Evolutionary conservation across 2,888 invertebrate species (phyloP), one percentile per base, ranked within the genome.

Genomic region (Drosophila colorata): DNA sequence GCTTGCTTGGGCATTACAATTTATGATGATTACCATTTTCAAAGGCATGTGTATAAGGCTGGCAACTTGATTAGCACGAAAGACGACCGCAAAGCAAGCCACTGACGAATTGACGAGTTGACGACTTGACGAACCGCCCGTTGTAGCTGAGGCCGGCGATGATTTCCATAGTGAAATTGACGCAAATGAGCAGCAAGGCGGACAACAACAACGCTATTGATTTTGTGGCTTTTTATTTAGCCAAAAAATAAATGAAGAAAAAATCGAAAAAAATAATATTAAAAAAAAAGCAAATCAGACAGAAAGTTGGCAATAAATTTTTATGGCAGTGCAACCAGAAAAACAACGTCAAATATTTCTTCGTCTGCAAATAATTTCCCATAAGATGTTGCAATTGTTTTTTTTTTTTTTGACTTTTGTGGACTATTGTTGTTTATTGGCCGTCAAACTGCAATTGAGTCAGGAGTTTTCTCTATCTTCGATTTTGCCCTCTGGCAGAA

Each of bases 21-120:
- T 87, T 85, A 84, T 87, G 78, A 84, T 85, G 84, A 88, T 85
- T 88, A 86, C 74, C 40, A 69, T 72, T 70, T 76, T 49, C 41
- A 16, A 41, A 48, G 55, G 46, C 56, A 57, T 77, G 53, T 49
- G 40, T 37, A 63, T 44, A 56, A 47, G 48, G 52, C 44, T 64
- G 52, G 53, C 65, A 78, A 78, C 78, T 77, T 81, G 86, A 81
- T 81, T 85, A 78, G 67, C 81, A 63, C 60, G 23, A 69, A 72
- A 78, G 69, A 67, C 60, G 70, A 40, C 57, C 64, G 55, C 74
- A 47, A 59, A 64, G 64, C 33, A 20, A 31, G 8, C 20, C 35
- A n/a, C 58, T 59, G 48, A 5, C n/a, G 55, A 51, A 51, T 71
- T 41, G 67, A 49, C 64, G 70, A 56, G 48, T 33, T 33, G 33